Evolutionary conservation across 2,113 vertebrate genomes (phyloP).

Genomic region (Nymphicus hollandicus): DNA sequence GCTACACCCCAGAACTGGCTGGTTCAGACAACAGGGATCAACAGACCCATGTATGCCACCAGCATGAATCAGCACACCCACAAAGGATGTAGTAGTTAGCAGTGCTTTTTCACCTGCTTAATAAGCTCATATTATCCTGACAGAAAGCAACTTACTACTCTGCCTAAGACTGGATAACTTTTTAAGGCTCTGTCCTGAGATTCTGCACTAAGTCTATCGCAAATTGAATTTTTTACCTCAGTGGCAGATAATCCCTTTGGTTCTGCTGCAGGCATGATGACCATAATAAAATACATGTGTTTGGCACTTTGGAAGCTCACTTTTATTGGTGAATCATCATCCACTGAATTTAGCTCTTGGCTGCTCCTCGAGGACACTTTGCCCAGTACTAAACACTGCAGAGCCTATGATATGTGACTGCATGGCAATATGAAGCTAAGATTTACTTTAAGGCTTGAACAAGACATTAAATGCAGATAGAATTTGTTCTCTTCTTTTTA

Average conservation of each 20-base stretch:
- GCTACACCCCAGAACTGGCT: neutral
- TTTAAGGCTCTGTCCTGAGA: neutral
- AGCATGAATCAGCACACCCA: neutral
- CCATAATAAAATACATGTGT: neutral
- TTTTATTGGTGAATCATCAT: constrained; percentile 18
- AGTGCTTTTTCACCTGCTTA: neutral
- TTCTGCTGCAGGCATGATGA: neutral
- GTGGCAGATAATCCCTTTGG: neutral
- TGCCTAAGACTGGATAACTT: neutral
- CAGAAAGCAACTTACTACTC: neutral
- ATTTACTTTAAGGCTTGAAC: constrained; percentile 4
- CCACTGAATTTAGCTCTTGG: constrained; percentile 41
- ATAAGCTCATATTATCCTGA: neutral
- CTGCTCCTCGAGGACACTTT: neutral
- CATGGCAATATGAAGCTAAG: neutral
- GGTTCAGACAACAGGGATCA: neutral
- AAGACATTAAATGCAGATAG: neutral
- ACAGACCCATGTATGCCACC: neutral
- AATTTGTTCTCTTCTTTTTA: neutral
- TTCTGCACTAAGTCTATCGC: neutral
- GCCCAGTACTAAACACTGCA: neutral
- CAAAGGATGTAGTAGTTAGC: neutral
- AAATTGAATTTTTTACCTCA: neutral
- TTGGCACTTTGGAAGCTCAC: neutral
- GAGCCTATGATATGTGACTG: neutral